Percentiles rank a stretch among this genome's conserved stretches.
Evolutionary conservation across 23 tunicate genomes (phyloP).

Genomic region (Aplidium turbinatum): DNA sequence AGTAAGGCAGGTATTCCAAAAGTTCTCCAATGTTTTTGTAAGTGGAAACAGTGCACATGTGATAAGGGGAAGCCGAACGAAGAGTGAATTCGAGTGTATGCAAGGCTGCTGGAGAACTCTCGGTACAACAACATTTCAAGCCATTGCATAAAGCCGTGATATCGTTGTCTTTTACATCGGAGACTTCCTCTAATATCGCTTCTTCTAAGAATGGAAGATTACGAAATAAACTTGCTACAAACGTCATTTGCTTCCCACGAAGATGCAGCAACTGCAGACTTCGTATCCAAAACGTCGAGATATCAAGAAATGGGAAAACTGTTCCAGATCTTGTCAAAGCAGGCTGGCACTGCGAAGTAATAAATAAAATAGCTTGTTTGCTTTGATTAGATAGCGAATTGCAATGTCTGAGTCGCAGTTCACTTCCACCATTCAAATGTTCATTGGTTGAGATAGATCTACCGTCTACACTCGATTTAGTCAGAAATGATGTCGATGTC

Average conservation of each 20-base stretch:
- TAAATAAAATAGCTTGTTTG: slow-evolving; percentile 48
- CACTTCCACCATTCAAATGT: slow-evolving; percentile 13
- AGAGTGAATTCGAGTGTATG: slow-evolving; percentile 41
- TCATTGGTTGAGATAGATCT: not conserved
- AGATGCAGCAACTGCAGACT: slow-evolving; percentile 17
- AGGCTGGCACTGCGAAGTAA: slow-evolving; percentile 50
- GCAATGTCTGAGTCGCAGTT: not conserved
- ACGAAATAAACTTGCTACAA: slow-evolving; percentile 28
- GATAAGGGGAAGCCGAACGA: slow-evolving; percentile 23
- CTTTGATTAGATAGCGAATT: slow-evolving; percentile 24
- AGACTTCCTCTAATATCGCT: slow-evolving; percentile 22
- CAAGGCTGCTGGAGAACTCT: slow-evolving; percentile 16
- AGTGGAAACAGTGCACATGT: slow-evolving; percentile 25
- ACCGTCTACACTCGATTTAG: not conserved
- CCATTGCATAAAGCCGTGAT: slow-evolving; percentile 37
- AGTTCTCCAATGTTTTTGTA: slow-evolving; percentile 29
- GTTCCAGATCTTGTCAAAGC: slow-evolving; percentile 58
- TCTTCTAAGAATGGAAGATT: slow-evolving; percentile 58
- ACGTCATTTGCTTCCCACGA: slow-evolving; percentile 27
- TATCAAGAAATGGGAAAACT: slow-evolving; percentile 16
- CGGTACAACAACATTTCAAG: too few relatives aligned
- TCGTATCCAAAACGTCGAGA: slow-evolving; percentile 36
- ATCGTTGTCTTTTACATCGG: slow-evolving; percentile 17
- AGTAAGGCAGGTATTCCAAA: slow-evolving; percentile 24
- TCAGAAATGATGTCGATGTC: not conserved